Evolutionary conservation across 2,888 invertebrate genomes (phyloP), one percentile per base, ranked within the genome.

Genomic region (Orthosia cruda): DNA sequence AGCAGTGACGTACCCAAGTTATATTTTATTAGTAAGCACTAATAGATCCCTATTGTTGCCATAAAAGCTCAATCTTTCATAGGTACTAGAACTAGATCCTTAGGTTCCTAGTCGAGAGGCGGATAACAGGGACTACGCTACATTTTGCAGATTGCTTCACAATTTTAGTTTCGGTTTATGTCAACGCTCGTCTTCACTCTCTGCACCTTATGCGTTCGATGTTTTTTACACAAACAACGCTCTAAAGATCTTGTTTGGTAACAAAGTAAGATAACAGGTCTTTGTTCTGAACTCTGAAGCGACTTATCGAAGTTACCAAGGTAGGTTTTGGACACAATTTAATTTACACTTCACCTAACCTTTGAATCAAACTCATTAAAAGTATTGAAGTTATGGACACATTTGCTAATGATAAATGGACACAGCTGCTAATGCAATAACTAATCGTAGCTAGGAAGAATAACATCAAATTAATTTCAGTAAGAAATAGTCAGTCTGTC

Each of bases 141-240:
- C 4, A 20, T 54, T 16, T 54, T 40, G 40, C 20, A 54, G 20
- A 52, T 54, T 12, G 16, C 16, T 20, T 54, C 54, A 55, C 18
- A 55, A 65, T 65, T 54, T 52, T 20, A 40, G 32, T 65, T 16
- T 63, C 62, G 7, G 18, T 63, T 47, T 45, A 45, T 54, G 32
- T 59, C 20, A 58, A 26, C 47, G 13, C 11, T 54, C 57, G 9
- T 55, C 49, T 64, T 32, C 57, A 7, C 45, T 32, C 49, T 52
- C 16, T 13, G 23, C 62, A 79, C 63, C 45, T 45, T 26, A 23
- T 5, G 23, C 16, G 16, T 73, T 62, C 73, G 84, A 81, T 81
- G 81, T 84, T 81, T 59, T 68, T 84, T 50, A 50, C 69, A 23
- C 59, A 72, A 80, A 80, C 73, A 79, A 63, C 55, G 57, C 54